phyloP scores from a whole-genome alignment of 1,140 invertebrate genomes.

The Drosophila pseudoananassae region DNA sequence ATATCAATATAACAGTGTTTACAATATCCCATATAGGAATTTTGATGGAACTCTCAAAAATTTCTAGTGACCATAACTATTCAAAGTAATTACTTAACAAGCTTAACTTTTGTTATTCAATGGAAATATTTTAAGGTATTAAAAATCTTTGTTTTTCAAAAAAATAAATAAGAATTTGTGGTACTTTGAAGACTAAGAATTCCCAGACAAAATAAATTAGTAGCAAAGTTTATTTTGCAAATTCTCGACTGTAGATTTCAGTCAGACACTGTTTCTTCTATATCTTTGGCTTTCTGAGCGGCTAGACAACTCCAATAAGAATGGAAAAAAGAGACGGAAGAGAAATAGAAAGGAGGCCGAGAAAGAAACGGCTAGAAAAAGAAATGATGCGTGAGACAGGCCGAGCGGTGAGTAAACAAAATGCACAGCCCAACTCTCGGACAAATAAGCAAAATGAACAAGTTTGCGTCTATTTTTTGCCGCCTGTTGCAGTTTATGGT shows the following conservation, averaged over 20 bases:
- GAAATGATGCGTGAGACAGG: slow-evolving; percentile 50
- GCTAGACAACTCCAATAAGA: slow-evolving; percentile 38
- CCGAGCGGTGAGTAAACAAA: slow-evolving; percentile 45
- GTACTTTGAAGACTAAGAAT: too few relatives aligned
- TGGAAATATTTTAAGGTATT: background rate
- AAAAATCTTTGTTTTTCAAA: too few relatives aligned
- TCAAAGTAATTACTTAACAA: background rate
- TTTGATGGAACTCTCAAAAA: background rate
- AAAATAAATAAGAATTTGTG: too few relatives aligned
- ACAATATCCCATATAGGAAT: background rate
- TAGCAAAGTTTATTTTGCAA: too few relatives aligned
- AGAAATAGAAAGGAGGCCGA: background rate
- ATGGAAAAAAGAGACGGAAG: slow-evolving; percentile 2
- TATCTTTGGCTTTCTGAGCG: slow-evolving; percentile 4
- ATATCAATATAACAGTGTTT: slow-evolving; percentile 13
- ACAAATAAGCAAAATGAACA: slow-evolving; percentile 58
- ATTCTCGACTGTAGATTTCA: background rate
- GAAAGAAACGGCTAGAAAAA: slow-evolving; percentile 19
- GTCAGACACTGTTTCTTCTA: slow-evolving; percentile 11
- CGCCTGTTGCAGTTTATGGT: slow-evolving; percentile 66
- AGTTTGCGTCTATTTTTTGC: slow-evolving; percentile 47
- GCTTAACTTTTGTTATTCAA: background rate
- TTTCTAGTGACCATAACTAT: background rate
- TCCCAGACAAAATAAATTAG: too few relatives aligned
- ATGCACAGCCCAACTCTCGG: slow-evolving; percentile 43